A percentile compares a stretch with the other conserved stretches of the same genome.
phyloP scores from a whole-genome alignment of 2,888 invertebrate genomes.

The Smittia aterrima region DNA sequence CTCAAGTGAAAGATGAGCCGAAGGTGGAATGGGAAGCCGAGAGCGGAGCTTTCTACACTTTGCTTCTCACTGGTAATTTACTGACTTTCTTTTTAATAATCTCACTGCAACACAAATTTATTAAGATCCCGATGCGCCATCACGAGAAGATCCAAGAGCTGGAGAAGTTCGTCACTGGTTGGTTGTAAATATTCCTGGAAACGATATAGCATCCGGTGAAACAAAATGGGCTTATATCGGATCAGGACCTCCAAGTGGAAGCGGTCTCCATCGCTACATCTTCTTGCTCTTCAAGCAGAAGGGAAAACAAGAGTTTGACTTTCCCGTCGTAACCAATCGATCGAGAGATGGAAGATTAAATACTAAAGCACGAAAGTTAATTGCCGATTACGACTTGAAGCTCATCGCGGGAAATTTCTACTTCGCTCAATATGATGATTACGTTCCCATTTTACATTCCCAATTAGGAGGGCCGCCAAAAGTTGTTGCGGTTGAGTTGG shows the following conservation, averaged over 20 bases:
- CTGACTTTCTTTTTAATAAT: conserved; percentile 1
- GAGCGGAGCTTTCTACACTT: conserved; percentile 29
- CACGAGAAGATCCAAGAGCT: conserved; percentile 58
- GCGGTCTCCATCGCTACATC: conserved; percentile 61
- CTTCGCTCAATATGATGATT: conserved; percentile 77
- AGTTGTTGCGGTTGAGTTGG: neutral
- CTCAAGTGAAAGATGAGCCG: conserved; percentile 37
- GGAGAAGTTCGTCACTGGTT: conserved; percentile 45
- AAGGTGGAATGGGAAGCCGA: conserved; percentile 24
- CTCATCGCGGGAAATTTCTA: conserved; percentile 81
- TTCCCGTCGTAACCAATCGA: neutral
- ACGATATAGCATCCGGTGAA: conserved; percentile 58
- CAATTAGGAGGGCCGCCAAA: conserved; percentile 55
- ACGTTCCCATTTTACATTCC: conserved; percentile 76
- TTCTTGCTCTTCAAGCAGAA: conserved; percentile 64
- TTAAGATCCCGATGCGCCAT: conserved; percentile 33
- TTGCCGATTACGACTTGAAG: conserved; percentile 70
- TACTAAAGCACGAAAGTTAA: conserved; percentile 66
- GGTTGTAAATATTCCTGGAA: conserved; percentile 55
- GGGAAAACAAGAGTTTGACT: conserved; percentile 51
- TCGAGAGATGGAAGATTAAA: conserved; percentile 54
- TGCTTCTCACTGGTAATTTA: conserved; percentile 43
- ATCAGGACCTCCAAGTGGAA: conserved; percentile 64
- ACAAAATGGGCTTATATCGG: conserved; percentile 59
- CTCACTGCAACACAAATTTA: neutral